Evolutionary conservation across 2,797 vertebrate genomes (phyloP).

Genomic region (Discoglossus pictus): DNA sequence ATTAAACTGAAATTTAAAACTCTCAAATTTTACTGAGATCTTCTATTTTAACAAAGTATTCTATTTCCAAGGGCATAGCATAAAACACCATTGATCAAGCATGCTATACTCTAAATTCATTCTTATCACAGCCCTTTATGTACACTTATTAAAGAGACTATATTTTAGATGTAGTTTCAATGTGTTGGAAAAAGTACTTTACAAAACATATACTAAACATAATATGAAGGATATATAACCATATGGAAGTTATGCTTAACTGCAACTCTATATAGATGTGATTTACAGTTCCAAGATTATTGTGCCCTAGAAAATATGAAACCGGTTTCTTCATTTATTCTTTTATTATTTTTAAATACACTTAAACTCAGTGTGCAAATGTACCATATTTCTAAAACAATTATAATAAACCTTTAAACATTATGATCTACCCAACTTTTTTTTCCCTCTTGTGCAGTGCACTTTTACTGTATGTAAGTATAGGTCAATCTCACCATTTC

Average conservation of each 20-base stretch:
- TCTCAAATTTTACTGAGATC: constrained; percentile 68
- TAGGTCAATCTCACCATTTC: constrained; percentile 52
- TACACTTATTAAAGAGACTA: constrained; percentile 68
- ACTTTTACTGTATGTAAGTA: constrained; percentile 41
- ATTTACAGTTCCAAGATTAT: constrained; percentile 58
- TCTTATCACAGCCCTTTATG: constrained; percentile 66
- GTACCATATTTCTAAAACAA: constrained; percentile 34
- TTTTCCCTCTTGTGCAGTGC: constrained; percentile 47
- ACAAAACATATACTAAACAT: constrained; percentile 65
- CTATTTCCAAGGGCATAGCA: constrained; percentile 67
- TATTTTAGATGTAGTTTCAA: constrained; percentile 66
- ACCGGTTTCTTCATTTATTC: constrained; percentile 32
- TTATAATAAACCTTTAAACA: constrained; percentile 47
- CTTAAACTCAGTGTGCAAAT: constrained; percentile 14
- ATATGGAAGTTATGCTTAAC: constrained; percentile 62
- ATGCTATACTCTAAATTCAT: constrained; percentile 64
- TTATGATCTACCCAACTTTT: constrained; percentile 35
- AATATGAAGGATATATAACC: constrained; percentile 59
- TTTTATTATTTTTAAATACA: constrained; percentile 32
- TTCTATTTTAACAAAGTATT: constrained; percentile 68
- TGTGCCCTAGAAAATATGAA: constrained; percentile 56
- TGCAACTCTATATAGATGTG: constrained; percentile 56
- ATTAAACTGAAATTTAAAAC: constrained; percentile 85
- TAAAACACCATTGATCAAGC: constrained; percentile 69
- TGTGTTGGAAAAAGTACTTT: constrained; percentile 61